Evolutionary conservation across 1,140 invertebrate genomes (phyloP), one percentile per base, ranked within the genome.

Genomic region (Littorina saxatilis): DNA sequence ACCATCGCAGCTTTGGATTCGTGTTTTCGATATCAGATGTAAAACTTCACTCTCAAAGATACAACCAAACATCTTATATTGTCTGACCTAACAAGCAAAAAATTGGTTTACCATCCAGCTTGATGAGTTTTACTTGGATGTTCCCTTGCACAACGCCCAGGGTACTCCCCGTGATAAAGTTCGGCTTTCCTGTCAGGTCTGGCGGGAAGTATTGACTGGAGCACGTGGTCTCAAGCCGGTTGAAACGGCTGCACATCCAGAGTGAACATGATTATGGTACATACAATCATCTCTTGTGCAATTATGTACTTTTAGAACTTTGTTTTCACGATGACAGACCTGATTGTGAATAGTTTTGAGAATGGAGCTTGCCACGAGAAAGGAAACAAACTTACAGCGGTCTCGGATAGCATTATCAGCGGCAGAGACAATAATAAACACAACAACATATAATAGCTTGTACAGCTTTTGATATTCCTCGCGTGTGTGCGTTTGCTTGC

Each of bases 161-260:
- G 9, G 23, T 23, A 13, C 1, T 27, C 23, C 1, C 15, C 40
- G 13, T 35, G 23, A 78, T 58, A 27, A 35, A 78, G 58, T 2
- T 3, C 7, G 76, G 58, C 23, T 58, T 39, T 11, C 23, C 43
- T 5, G 74, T n/a, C 32, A 76, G 32, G 29, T 61, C 52, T 0
- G 74, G 74, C 13, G 37, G 50, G 17, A 76, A 76, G 52, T 58
- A 76, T 32, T 76, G 74, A 37, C 74, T 76, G 74, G 43, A 47
- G 74, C 50, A 61, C 15, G 50, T 76, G 27, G 74, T 61, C 74
- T 76, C 74, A 50, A 76, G 52, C 15, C 74, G 74, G 50, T 76
- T 76, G 50, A 75, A 75, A 52, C 39, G 37, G 23, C 72, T 74
- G 72, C 4, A 74, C 5, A 9, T 9, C 9, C 61, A 66, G 61